Evolutionary conservation across 1,140 invertebrate genomes (phyloP).

Genomic region (Diplogasteroides magnus): DNA sequence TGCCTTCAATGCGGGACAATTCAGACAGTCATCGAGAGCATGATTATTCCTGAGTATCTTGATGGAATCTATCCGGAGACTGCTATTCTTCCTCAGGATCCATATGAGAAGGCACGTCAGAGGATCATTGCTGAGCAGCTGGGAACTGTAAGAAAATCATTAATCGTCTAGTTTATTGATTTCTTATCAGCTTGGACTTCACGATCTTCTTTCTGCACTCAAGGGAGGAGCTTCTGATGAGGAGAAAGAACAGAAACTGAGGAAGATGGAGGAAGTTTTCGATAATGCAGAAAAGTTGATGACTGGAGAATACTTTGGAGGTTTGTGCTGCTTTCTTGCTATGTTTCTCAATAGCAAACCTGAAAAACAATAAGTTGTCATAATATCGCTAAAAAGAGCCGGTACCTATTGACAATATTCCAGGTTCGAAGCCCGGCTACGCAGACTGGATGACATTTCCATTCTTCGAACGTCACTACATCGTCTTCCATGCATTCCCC

Average conservation of each 20-base stretch:
- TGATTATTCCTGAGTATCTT: conserved; percentile 23
- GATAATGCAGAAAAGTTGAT: conserved; percentile 18
- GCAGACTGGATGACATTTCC: no score
- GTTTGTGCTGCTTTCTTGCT: no score
- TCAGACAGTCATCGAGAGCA: conserved; percentile 20
- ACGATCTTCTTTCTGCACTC: background rate
- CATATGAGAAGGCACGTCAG: conserved; percentile 20
- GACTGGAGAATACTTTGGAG: conserved; percentile 18
- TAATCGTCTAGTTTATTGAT: background rate
- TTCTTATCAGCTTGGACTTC: background rate
- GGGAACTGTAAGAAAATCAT: background rate
- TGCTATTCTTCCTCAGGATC: conserved; percentile 24
- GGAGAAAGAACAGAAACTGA: conserved; percentile 14
- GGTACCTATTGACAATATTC: no score
- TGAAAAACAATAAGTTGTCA: no score
- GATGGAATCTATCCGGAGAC: conserved; percentile 21
- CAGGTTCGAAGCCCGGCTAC: no score
- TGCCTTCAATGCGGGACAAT: background rate
- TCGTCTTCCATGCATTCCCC: no score
- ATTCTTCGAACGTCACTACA: no score
- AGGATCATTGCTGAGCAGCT: conserved; percentile 19
- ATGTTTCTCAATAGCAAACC: no score
- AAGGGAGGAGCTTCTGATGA: background rate
- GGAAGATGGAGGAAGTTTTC: conserved; percentile 6
- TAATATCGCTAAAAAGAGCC: no score